A percentile compares a stretch with the other conserved stretches of the same genome.
Conservation (phyloP, 64 coral and sea anemone species). For the Montipora cactus region DNA sequence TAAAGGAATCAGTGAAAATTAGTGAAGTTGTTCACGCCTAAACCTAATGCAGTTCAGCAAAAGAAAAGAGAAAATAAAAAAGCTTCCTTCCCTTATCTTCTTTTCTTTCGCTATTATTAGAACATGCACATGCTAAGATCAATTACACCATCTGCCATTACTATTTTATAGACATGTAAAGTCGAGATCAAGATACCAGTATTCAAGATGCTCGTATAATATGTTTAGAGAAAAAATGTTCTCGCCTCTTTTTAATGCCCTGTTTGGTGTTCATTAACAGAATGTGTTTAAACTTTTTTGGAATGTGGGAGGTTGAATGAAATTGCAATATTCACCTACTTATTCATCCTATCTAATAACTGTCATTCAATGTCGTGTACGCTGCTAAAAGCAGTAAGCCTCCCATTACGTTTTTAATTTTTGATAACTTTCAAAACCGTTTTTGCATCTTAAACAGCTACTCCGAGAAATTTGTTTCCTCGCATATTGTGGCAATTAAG, state of each 20-base stretch:
- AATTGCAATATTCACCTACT: conserved; percentile 43
- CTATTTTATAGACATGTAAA: background rate
- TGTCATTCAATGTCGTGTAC: conserved; percentile 31
- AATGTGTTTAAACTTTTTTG: conserved; percentile 26
- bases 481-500: background rate
- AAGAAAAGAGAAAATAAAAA: too few species aligned
- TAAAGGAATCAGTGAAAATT: too few species aligned
- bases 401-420: conserved; percentile 79
- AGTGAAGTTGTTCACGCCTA: too few species aligned
- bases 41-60: too few species aligned
- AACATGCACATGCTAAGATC: background rate
- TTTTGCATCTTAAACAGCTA: conserved; percentile 81
- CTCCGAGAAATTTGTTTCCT: conserved; percentile 19
- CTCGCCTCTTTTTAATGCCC: background rate
- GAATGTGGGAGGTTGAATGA: conserved; percentile 23
- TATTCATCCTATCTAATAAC: conserved; percentile 51
- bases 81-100: too few species aligned
- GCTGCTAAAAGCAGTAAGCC: conserved; percentile 50
- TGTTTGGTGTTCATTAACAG: conserved; percentile 29
- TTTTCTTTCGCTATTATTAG: too few species aligned
- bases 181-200: background rate
- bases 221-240: background rate
- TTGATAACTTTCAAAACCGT: conserved; percentile 89
- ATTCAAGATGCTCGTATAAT: background rate
- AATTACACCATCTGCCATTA: background rate